Percentiles rank a stretch among this genome's conserved stretches.
Conservation (phyloP, 2,113 vertebrate genomes). For the Chelonoidis abingdonii region DNA sequence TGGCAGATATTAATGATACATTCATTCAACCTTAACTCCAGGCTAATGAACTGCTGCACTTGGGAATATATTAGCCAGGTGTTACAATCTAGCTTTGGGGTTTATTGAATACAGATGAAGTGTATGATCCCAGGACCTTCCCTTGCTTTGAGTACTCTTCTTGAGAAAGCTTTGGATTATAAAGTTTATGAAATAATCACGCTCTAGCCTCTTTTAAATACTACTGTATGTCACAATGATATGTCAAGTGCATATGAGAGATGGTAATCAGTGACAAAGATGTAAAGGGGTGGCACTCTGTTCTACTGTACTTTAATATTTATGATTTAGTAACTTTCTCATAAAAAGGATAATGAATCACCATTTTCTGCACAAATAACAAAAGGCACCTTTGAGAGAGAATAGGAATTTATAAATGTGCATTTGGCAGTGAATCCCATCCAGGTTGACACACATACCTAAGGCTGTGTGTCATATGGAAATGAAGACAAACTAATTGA, state of each 20-base stretch:
- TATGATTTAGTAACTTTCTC: not conserved
- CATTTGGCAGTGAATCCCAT: not conserved
- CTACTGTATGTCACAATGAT: not conserved
- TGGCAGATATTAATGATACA: not conserved
- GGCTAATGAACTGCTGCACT: not conserved
- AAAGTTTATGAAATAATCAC: not conserved
- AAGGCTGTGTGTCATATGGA: not conserved
- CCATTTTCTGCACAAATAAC: not conserved
- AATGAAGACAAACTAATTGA: not conserved
- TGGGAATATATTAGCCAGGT: not conserved
- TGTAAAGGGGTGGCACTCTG: not conserved
- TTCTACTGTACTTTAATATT: not conserved
- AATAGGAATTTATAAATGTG: not conserved
- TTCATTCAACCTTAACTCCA: not conserved
- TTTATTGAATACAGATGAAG: slow-evolving; percentile 2
- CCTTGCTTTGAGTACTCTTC: not conserved
- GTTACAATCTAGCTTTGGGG: not conserved
- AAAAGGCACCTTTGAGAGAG: not conserved
- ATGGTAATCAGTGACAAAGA: not conserved
- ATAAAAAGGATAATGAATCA: not conserved
- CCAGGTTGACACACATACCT: not conserved
- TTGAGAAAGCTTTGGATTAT: not conserved
- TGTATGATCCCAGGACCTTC: not conserved
- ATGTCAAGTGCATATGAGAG: not conserved
- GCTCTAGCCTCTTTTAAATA: not conserved